Base-by-base conservation (phyloP, 2,888 invertebrate species). In the Mycalesis mineus region DNA sequence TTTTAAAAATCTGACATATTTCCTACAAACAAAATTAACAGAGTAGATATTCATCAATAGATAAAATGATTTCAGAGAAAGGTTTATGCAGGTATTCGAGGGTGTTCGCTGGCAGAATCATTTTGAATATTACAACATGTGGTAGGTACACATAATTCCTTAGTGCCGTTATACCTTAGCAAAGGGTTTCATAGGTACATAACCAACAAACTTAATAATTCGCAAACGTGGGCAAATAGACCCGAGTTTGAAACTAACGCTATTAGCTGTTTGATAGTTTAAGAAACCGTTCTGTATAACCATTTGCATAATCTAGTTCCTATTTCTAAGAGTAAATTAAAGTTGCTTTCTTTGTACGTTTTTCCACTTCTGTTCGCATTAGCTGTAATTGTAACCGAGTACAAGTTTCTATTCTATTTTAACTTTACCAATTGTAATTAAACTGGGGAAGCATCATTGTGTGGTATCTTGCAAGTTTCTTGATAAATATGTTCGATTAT, bases 181-280 rank as follows among this genome's bases (percentile, higher is more conserved):
- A n/a, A 39, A 49, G 49, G 49, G 49, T 49, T 31, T 47, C 47
- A 33, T 15, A 47, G 47, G 47, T 47, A 47, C 15, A 45, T 45
- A 45, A 31, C 31, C 15, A 47, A 47, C 47, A 47, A 47, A 47
- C 31, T 47, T 47, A 47, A 49, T 49, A 49, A 49, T 39, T 49
- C 49, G 17, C 33, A 33, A 15, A 52, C 52, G 42, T 52, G 37
- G 49, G 52, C 52, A 52, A 52, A 52, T 52, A 52, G 1, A 42
- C 42, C 41, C 36, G 42, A 42, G 52, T 52, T 44, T 41, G 33
- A 52, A 52, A 52, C 52, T 42, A 17, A 41, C 40, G 14, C 40
- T 41, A 51, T 51, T 51, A 51, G 15, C 40, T 51, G 51, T 51
- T 49, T 41, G 22, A 41, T 51, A 40, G 51, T 51, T 51, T 40